Conservation (phyloP, 2,888 invertebrate genomes). For the Allolobophora icterica region DNA sequence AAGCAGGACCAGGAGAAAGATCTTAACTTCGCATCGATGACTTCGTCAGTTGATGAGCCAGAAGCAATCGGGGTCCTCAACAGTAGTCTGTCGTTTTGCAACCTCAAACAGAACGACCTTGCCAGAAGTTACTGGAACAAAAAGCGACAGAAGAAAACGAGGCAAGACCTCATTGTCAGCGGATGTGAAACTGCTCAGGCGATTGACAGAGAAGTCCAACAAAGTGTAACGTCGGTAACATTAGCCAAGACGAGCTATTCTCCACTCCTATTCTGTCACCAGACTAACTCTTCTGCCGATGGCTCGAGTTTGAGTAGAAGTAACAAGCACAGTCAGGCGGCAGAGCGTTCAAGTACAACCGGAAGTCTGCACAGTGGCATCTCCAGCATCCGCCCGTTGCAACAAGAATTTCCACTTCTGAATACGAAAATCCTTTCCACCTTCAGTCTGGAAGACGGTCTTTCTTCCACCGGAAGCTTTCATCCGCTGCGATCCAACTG, state of each 20-base stretch:
- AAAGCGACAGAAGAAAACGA: background rate
- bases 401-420: background rate
- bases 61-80: background rate
- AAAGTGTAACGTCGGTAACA: background rate
- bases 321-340: background rate
- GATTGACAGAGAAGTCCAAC: background rate
- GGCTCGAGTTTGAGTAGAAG: background rate
- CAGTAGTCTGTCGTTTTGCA: constrained; percentile 8
- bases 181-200: background rate
- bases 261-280: background rate
- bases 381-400: background rate
- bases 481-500: background rate
- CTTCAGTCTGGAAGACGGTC: background rate
- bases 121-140: background rate
- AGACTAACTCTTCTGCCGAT: background rate
- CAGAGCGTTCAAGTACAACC: background rate
- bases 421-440: background rate
- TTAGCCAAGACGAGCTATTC: background rate
- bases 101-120: background rate
- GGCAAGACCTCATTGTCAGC: background rate
- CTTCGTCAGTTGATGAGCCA: background rate
- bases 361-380: background rate
- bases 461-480: background rate
- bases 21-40: background rate
- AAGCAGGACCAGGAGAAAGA: constrained; percentile 6